phyloP scores from a whole-genome alignment of 2,113 vertebrate genomes.

The Otocyon megalotis region DNA sequence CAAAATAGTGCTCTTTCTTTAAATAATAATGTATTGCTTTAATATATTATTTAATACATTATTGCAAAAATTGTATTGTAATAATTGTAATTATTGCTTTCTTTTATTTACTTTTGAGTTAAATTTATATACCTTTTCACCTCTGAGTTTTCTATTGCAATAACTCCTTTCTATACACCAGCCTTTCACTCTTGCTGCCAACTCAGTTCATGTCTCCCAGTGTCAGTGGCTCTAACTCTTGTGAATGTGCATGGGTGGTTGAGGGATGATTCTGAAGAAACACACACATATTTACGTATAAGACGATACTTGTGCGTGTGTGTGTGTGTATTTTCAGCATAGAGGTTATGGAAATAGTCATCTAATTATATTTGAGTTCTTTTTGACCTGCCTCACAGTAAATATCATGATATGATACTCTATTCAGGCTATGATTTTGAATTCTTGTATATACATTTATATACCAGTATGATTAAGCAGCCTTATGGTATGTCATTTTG shows the following conservation, averaged over 20 bases:
- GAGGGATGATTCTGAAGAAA: neutral
- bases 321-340: neutral
- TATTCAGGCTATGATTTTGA: neutral
- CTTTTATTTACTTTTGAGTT: neutral
- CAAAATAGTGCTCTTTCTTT: neutral
- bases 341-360: neutral
- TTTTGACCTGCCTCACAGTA: neutral
- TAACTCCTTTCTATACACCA: neutral
- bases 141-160: fast-evolving
- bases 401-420: neutral
- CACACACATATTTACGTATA: neutral
- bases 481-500: constrained; percentile 19
- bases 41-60: too few species aligned
- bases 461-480: neutral
- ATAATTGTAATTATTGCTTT: too few species aligned
- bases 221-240: neutral
- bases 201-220: fast-evolving
- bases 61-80: too few species aligned
- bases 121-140: neutral
- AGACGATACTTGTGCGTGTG: neutral
- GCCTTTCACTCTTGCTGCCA: neutral
- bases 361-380: neutral
- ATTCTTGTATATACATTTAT: neutral
- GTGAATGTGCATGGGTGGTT: neutral
- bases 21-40: neutral